A percentile compares a stretch with the other conserved stretches of the same genome.
These are phyloP conservation scores for Morelia viridis DNA, from an alignment of 2,797 vertebrate species.

Conservation along the genomic window DNA sequence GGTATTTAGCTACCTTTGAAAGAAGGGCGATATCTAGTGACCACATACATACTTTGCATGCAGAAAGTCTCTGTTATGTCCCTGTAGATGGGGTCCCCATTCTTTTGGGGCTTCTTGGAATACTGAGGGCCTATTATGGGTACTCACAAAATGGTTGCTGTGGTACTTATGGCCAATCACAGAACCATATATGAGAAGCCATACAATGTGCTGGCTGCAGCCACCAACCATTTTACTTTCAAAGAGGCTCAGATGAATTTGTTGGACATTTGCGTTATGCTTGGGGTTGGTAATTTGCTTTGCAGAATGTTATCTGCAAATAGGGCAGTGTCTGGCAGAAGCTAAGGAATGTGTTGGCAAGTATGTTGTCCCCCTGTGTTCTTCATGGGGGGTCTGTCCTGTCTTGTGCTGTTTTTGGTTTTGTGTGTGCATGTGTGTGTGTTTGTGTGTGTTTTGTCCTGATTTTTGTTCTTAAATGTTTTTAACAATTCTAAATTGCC, in stretches of 20 bases:
- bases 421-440: background rate
- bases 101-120: background rate
- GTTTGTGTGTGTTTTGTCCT: background rate
- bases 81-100: background rate
- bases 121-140: background rate
- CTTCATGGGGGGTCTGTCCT: background rate
- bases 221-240: background rate
- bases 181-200: background rate
- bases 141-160: background rate
- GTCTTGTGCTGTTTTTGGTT: background rate
- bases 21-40: background rate
- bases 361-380: background rate
- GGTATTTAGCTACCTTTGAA: background rate
- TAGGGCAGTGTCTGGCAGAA: background rate
- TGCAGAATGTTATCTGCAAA: background rate
- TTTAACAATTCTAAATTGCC: background rate
- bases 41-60: background rate
- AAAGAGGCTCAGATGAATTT: background rate
- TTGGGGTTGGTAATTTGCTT: background rate
- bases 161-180: background rate
- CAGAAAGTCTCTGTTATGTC: background rate
- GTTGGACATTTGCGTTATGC: background rate
- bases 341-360: background rate
- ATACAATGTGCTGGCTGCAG: background rate
- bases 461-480: background rate